phyloP scores from a whole-genome alignment of 2,797 vertebrate genomes.

The Cossypha caffra region DNA sequence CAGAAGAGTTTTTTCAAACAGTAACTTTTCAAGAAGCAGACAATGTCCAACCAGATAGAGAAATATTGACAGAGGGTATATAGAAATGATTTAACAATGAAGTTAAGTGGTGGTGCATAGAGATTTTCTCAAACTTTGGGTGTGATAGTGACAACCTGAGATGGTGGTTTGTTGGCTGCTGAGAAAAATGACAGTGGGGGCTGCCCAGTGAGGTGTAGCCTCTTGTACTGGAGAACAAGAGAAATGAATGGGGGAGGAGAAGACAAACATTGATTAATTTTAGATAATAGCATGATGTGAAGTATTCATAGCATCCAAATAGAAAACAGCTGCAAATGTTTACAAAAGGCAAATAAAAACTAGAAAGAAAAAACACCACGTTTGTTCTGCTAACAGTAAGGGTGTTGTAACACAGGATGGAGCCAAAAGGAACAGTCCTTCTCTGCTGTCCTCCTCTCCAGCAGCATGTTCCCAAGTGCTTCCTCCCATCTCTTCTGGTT shows the following conservation, averaged over 20 bases:
- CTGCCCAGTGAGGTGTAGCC: neutral
- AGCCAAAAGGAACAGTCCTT: neutral
- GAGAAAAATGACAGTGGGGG: neutral
- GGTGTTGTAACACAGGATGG: neutral
- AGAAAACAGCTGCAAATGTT: neutral
- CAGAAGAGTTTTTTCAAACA: neutral
- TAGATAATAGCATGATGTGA: neutral
- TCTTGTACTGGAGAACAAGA: neutral
- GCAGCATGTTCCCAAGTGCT: neutral
- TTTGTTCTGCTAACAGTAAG: neutral
- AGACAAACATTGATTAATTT: neutral
- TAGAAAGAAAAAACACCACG: accelerated
- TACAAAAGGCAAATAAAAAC: neutral
- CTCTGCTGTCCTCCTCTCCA: neutral
- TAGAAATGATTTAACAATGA: neutral
- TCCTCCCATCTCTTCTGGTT: neutral
- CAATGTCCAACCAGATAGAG: neutral
- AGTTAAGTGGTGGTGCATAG: neutral
- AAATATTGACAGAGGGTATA: neutral
- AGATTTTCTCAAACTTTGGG: neutral
- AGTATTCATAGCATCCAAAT: neutral
- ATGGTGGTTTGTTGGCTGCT: neutral
- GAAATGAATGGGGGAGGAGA: neutral
- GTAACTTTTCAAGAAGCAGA: neutral
- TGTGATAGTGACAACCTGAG: neutral